A percentile compares a stretch with the other conserved stretches of the same genome.
phyloP scores from a whole-genome alignment of 2,888 invertebrate genomes.

The Sericinus montela region DNA sequence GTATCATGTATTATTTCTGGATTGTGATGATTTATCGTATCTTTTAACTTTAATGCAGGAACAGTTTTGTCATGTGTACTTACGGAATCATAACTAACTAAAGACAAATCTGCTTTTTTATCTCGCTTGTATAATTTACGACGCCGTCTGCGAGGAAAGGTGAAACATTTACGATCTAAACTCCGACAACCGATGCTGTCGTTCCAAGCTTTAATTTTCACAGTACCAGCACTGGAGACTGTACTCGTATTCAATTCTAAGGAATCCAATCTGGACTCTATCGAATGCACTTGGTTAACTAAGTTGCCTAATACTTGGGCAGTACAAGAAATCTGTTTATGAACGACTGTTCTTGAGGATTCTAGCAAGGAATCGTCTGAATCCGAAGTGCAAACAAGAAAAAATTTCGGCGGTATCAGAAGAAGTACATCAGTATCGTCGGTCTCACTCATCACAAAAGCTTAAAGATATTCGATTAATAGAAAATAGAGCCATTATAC shows the following conservation, averaged over 20 bases:
- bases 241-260: constrained; percentile 52
- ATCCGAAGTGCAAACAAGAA: constrained; percentile 80
- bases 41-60: constrained; percentile 40
- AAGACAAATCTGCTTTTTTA: constrained; percentile 42
- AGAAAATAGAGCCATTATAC: constrained; percentile 52
- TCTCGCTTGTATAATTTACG: constrained; percentile 42
- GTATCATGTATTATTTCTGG: constrained; percentile 38
- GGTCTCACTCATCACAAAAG: constrained; percentile 73
- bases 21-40: constrained; percentile 20
- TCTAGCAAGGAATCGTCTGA: constrained; percentile 71
- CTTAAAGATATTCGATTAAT: constrained; percentile 22
- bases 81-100: constrained; percentile 51
- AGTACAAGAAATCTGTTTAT: constrained; percentile 65
- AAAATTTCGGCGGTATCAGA: constrained; percentile 88
- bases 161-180: constrained; percentile 56
- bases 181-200: constrained; percentile 41
- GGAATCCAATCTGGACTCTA: constrained; percentile 75
- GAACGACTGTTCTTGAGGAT: constrained; percentile 68
- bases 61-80: constrained; percentile 31
- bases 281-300: constrained; percentile 81
- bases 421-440: constrained; percentile 92
- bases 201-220: constrained; percentile 43
- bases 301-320: constrained; percentile 76
- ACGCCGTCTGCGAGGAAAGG: constrained; percentile 63
- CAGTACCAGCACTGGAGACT: constrained; percentile 40